phyloP scores from a whole-genome alignment of 2,113 vertebrate species.

The Lasiurus borealis region DNA sequence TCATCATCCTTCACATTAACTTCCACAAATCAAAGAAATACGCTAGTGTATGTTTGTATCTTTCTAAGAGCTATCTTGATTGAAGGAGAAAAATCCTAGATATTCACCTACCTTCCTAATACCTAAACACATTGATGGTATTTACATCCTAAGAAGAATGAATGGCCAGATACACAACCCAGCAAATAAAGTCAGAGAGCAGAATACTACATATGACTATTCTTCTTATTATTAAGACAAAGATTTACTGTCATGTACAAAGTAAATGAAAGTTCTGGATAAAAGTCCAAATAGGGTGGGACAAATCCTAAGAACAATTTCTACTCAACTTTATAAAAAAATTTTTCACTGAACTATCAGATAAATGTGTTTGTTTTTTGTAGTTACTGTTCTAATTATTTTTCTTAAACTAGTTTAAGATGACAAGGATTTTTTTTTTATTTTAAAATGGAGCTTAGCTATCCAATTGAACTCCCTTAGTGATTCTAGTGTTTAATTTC shows the following conservation, averaged over 20 bases:
- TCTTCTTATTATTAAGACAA: background rate
- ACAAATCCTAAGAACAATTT: background rate
- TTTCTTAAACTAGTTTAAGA: background rate
- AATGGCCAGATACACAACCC: background rate
- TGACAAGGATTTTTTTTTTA: background rate
- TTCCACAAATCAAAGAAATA: background rate
- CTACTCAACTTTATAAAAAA: background rate
- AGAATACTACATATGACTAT: background rate
- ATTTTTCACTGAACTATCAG: background rate
- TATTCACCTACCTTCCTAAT: background rate
- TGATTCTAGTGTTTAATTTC: constrained; percentile 22
- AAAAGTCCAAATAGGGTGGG: background rate
- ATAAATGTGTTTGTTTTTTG: background rate
- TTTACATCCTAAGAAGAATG: background rate
- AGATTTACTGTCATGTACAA: background rate
- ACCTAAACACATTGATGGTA: background rate
- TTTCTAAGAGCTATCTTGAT: background rate
- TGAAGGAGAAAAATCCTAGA: background rate
- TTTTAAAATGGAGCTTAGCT: constrained; percentile 18
- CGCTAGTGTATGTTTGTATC: background rate
- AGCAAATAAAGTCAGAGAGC: background rate
- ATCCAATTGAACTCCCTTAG: background rate
- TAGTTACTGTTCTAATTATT: background rate
- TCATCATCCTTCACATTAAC: background rate
- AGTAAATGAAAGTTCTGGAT: background rate